Evolutionary conservation across 2,888 invertebrate species (phyloP), one percentile per base, ranked within the genome.

Genomic region (Spodoptera exigua): DNA sequence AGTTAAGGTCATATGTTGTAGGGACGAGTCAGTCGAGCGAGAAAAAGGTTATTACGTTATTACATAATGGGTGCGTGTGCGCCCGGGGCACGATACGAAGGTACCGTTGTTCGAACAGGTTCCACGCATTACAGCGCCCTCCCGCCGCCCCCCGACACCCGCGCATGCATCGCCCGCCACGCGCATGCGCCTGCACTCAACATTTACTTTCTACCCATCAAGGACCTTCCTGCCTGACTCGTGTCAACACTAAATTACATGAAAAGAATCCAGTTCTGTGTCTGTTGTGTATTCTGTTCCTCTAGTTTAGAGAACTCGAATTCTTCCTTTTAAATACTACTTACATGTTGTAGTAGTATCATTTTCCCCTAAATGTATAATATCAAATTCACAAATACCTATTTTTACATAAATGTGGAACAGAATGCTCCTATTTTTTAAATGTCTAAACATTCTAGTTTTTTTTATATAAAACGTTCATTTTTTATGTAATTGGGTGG

Each of bases 131-230:
- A 73, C 83, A 74, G 64, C 68, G 57, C 70, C 74, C 78, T 63
- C 61, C 56, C 73, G n/a, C 74, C 69, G 78, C 73, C 73, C 61
- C 70, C 74, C 70, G 73, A 65, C 65, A 72, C 62, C 76, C 70
- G 69, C 62, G 67, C 74, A 74, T 72, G 54, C 65, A 62, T 70
- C 56, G 58, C 66, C 52, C 44, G 64, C 70, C 74, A 77, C 76
- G 83, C 86, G 86, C 86, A 84, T 83, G 81, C 75, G 79, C 82
- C 77, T 81, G 83, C 84, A 86, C 86, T 82, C 83, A 84, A 85
- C 90, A 90, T 92, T 94, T 94, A 94, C 93, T 94, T 93, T 94
- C 93, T 93, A 92, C 86, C 84, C 85, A 90, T 87, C 90, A 91
- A 92, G 93, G 92, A 92, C 89, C 86, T 88, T 90, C 84, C 88